Evolutionary conservation across 2,113 vertebrate genomes (phyloP).

Genomic region (Chloroceryle aenea): DNA sequence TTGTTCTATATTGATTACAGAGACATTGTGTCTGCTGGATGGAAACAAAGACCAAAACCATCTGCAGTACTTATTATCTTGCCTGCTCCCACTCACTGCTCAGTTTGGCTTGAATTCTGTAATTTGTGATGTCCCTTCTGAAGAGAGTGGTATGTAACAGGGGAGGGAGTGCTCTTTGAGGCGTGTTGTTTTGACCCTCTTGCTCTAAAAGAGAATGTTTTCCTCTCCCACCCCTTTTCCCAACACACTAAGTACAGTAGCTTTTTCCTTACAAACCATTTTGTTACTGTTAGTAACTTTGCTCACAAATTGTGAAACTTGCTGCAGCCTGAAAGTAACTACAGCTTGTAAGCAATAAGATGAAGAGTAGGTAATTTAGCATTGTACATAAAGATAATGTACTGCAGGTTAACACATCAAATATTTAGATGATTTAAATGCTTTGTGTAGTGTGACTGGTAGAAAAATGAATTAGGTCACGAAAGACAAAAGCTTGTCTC

Average conservation of each 20-base stretch:
- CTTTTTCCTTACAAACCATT: not conserved
- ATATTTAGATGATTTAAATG: constrained; percentile 1
- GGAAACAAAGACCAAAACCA: constrained; percentile 13
- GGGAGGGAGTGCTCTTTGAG: not conserved
- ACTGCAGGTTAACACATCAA: not conserved
- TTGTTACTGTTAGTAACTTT: not conserved
- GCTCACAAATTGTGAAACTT: not conserved
- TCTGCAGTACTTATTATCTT: constrained; percentile 18
- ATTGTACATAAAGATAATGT: not conserved
- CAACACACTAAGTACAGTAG: not conserved
- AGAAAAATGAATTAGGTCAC: not conserved
- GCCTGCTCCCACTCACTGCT: not conserved
- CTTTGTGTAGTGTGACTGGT: not conserved
- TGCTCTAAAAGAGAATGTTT: not conserved
- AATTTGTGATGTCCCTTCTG: not conserved
- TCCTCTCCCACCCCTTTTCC: constrained; percentile 21
- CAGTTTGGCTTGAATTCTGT: constrained; percentile 17
- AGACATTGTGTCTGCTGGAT: not conserved
- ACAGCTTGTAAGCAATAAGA: not conserved
- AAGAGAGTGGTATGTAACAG: not conserved
- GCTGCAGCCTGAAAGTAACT: not conserved
- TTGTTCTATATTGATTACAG: not conserved
- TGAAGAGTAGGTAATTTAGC: not conserved
- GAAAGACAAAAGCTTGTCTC: constrained; percentile 1
- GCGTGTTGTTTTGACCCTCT: not conserved